These are phyloP conservation scores for Carabus problematicus DNA, from an alignment of 2,888 invertebrate genomes.

Conservation along the genomic window DNA sequence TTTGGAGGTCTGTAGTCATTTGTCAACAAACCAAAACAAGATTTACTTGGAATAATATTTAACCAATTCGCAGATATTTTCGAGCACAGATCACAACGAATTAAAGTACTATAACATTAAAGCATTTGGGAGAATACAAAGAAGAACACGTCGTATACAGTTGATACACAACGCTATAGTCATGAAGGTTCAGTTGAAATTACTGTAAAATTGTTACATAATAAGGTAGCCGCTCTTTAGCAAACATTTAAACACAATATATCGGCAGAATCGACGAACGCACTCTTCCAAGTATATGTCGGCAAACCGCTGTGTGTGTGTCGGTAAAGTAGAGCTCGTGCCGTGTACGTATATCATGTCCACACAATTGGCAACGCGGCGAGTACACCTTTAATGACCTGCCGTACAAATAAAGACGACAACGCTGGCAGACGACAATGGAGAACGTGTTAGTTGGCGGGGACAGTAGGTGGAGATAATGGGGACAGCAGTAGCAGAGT, in stretches of 20 bases:
- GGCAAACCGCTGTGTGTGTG: background rate
- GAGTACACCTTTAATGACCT: constrained; percentile 16
- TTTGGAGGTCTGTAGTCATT: too few relatives aligned
- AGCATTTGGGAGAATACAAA: background rate
- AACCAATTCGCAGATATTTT: too few relatives aligned
- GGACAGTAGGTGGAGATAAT: background rate
- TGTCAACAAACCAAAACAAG: too few relatives aligned
- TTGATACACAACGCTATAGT: too few relatives aligned
- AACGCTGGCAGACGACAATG: constrained; percentile 8
- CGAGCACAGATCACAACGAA: too few relatives aligned
- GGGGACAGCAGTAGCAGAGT: background rate
- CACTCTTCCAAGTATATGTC: constrained; percentile 8
- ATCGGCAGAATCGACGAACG: background rate
- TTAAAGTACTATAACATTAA: too few relatives aligned
- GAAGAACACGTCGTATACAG: background rate
- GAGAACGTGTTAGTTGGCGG: background rate
- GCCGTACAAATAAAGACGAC: constrained; percentile 2
- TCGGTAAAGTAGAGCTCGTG: background rate
- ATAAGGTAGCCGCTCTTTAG: constrained; percentile 7
- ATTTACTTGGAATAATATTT: too few relatives aligned
- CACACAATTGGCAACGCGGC: constrained; percentile 8
- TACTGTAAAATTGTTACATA: constrained; percentile 1
- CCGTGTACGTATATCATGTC: constrained; percentile 7
- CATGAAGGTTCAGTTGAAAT: background rate
- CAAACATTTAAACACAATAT: constrained; percentile 12